Evolutionary conservation across 1,140 invertebrate species (phyloP).

Genomic region (Melanaphis sacchari): DNA sequence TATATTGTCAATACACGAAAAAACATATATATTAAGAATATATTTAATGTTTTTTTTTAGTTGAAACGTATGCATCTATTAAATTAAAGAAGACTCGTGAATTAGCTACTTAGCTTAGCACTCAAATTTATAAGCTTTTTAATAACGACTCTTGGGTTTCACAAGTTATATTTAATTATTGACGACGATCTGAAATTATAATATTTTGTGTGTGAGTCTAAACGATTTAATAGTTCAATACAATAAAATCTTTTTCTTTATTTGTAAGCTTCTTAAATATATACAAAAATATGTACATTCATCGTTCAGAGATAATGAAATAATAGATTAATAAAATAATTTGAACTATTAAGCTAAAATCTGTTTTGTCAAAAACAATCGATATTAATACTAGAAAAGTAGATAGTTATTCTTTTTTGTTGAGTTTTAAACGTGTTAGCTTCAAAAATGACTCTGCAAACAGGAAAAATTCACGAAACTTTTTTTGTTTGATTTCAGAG

Average conservation of each 20-base stretch:
- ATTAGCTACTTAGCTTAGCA: background rate
- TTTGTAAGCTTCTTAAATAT: background rate
- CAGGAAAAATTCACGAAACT: background rate
- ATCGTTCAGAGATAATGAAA: background rate
- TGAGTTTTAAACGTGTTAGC: background rate
- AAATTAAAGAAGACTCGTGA: background rate
- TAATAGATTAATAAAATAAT: background rate
- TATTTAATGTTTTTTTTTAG: background rate
- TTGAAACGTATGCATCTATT: background rate
- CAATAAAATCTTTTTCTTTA: background rate
- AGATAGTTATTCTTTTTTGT: background rate
- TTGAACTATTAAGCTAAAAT: background rate
- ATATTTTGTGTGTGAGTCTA: background rate
- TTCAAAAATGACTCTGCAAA: background rate
- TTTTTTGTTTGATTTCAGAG: background rate
- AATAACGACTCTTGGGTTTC: slow-evolving; percentile 11
- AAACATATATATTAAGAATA: background rate
- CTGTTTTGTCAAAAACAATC: background rate
- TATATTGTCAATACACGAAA: background rate
- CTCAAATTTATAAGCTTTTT: slow-evolving; percentile 12
- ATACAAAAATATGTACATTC: background rate
- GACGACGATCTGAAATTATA: background rate
- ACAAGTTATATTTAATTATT: background rate
- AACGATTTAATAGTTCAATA: background rate
- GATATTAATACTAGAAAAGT: background rate